These are phyloP conservation scores for Timandra comae DNA, from an alignment of 2,888 invertebrate species.

Conservation along the genomic window DNA sequence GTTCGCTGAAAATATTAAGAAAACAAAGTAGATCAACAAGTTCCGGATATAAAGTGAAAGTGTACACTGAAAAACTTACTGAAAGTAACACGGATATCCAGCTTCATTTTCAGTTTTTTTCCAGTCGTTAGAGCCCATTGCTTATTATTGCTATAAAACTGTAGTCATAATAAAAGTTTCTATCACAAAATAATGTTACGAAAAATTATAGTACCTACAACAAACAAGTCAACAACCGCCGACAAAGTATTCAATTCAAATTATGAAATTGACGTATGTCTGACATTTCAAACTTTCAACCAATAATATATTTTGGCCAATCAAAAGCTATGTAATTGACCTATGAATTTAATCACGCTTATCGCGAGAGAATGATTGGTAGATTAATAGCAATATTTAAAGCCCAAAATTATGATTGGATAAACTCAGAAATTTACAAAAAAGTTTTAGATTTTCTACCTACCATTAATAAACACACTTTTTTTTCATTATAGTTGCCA, in stretches of 20 bases:
- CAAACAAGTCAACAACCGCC: conserved; percentile 48
- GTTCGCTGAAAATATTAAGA: conserved; percentile 59
- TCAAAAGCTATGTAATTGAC: no score
- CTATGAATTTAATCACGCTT: no score
- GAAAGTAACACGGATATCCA: conserved; percentile 77
- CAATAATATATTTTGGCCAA: conserved; percentile 60
- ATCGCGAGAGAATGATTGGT: no score
- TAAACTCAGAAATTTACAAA: no score
- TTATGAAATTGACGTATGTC: conserved; percentile 6
- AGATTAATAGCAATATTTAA: no score
- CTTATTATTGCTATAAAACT: no score
- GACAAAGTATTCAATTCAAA: conserved; percentile 32
- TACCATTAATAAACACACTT: no score
- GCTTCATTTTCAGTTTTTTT: conserved; percentile 78
- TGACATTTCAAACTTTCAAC: conserved; percentile 13
- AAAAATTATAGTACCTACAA: no score
- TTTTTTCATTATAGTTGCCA: no score
- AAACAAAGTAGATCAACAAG: conserved; percentile 7
- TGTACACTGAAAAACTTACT: conserved; percentile 69
- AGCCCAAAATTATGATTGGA: no score
- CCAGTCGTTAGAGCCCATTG: conserved; percentile 59
- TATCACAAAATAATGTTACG: no score
- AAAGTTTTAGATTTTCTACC: no score
- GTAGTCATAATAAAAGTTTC: conserved; percentile 6
- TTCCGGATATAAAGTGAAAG: conserved; percentile 33